phyloP scores from a whole-genome alignment of 2,113 vertebrate species.

The Arizona elegans region DNA sequence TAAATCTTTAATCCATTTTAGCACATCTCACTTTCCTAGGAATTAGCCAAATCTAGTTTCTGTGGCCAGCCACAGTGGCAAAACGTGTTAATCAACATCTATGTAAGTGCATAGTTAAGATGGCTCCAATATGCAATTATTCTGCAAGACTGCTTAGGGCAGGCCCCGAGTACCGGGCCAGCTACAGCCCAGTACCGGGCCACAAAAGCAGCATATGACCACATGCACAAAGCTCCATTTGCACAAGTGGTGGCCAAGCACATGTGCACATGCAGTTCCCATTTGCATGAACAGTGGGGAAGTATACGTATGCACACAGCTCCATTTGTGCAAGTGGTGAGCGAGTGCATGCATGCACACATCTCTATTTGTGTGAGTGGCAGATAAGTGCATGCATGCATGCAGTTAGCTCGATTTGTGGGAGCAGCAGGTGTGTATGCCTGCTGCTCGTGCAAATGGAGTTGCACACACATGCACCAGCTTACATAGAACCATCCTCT shows the following conservation, averaged over 20 bases:
- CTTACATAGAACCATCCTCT: no score
- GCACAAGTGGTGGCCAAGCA: background rate
- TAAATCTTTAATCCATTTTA: background rate
- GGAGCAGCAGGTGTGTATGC: no score
- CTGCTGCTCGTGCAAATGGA: no score
- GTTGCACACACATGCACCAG: no score
- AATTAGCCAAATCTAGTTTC: background rate
- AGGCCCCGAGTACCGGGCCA: background rate
- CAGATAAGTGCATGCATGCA: no score
- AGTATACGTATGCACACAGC: background rate
- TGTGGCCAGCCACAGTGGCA: no score
- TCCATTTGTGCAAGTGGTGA: background rate
- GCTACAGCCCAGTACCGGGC: no score
- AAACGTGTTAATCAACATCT: background rate
- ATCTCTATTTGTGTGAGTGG: background rate
- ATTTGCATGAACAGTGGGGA: background rate
- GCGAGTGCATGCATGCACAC: background rate
- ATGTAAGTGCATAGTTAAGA: background rate
- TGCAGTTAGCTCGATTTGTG: no score
- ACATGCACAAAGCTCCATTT: background rate
- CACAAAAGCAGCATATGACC: background rate
- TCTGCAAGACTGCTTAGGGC: background rate
- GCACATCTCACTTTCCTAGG: background rate
- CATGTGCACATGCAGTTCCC: background rate
- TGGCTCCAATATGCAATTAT: background rate